Conservation (phyloP, 1,140 invertebrate species). For the Melitaea cinxia region DNA sequence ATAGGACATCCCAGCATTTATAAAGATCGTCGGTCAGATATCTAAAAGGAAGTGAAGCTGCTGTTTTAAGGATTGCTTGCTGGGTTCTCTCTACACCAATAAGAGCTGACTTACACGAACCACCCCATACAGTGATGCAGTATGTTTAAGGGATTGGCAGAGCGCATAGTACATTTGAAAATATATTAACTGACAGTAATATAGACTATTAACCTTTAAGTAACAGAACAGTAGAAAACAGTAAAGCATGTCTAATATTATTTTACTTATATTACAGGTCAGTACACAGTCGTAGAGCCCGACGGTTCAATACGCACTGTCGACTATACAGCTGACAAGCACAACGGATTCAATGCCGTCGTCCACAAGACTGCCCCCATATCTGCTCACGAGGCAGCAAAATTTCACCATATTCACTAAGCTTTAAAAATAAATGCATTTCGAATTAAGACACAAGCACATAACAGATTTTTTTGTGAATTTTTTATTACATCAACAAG, state of each 20-base stretch:
- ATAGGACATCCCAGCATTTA: too few relatives aligned
- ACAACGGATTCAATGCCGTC: slow-evolving; percentile 85
- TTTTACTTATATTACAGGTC: slow-evolving; percentile 67
- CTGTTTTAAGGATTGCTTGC: too few relatives aligned
- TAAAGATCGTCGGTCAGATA: too few relatives aligned
- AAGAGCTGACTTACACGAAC: too few relatives aligned
- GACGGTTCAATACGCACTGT: slow-evolving; percentile 85
- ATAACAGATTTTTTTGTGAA: not conserved
- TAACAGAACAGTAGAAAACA: too few relatives aligned
- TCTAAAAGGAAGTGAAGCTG: too few relatives aligned
- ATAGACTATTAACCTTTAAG: too few relatives aligned
- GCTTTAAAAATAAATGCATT: not conserved
- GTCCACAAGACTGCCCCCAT: slow-evolving; percentile 79
- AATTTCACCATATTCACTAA: slow-evolving; percentile 42
- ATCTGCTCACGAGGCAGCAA: slow-evolving; percentile 61
- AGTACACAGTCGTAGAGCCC: slow-evolving; percentile 86
- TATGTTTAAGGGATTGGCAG: too few relatives aligned
- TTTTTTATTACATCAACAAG: not conserved
- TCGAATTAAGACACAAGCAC: not conserved
- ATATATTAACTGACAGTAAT: too few relatives aligned
- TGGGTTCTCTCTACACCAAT: too few relatives aligned
- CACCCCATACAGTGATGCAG: too few relatives aligned
- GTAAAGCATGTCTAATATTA: not conserved
- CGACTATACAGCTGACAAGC: slow-evolving; percentile 87
- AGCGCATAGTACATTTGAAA: too few relatives aligned